phyloP scores from a whole-genome alignment of 2,888 invertebrate genomes.

The Seira ritae region DNA sequence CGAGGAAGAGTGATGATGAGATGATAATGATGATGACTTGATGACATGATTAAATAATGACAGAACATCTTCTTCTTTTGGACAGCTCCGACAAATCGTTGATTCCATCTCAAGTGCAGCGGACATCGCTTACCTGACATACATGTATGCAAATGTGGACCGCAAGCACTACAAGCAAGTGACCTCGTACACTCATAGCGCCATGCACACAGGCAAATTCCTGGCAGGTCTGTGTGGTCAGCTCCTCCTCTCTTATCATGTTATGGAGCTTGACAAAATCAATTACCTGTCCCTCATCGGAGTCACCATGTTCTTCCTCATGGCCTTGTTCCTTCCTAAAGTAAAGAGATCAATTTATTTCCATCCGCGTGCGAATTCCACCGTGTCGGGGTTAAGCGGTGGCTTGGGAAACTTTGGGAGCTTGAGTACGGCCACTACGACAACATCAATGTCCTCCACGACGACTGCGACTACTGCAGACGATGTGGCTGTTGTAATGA shows the following conservation, averaged over 20 bases:
- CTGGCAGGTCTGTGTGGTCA: constrained; percentile 87
- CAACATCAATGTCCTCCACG: too few relatives aligned
- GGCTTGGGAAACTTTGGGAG: too few relatives aligned
- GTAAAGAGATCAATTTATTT: constrained; percentile 87
- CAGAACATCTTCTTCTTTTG: constrained; percentile 12
- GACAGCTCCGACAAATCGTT: constrained; percentile 74
- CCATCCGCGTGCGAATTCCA: constrained; percentile 77
- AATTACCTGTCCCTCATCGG: constrained; percentile 88
- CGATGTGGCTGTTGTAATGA: not conserved
- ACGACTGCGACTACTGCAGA: too few relatives aligned
- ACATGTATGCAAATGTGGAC: constrained; percentile 93
- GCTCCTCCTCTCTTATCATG: constrained; percentile 81
- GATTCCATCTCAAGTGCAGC: constrained; percentile 81
- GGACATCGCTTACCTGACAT: constrained; percentile 94
- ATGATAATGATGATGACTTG: not conserved
- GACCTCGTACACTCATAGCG: constrained; percentile 89
- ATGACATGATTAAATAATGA: too few relatives aligned
- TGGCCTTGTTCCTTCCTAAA: constrained; percentile 85
- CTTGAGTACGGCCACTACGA: too few relatives aligned
- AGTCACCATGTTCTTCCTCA: constrained; percentile 82
- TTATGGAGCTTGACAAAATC: constrained; percentile 84
- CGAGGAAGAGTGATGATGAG: not conserved
- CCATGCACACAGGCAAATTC: constrained; percentile 87
- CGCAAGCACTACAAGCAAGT: constrained; percentile 85
- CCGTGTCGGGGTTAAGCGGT: constrained; percentile 1